Conservation (phyloP, 2,888 invertebrate genomes). For the Nemoura dubitans region DNA sequence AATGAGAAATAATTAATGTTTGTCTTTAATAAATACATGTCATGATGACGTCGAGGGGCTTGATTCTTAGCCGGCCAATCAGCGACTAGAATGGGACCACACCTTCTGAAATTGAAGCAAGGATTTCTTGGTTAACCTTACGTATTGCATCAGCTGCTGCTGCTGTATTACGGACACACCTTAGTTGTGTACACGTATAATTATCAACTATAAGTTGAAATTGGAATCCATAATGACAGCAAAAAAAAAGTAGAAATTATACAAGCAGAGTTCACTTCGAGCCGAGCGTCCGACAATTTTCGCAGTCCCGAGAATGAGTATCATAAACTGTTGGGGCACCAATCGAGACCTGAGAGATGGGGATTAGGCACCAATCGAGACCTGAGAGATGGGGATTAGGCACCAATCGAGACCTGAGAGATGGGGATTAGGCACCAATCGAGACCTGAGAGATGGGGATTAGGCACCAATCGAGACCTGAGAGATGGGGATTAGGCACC, state of each 20-base stretch:
- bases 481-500: too few relatives aligned
- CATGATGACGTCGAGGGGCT: neutral
- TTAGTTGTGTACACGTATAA: neutral
- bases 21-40: neutral
- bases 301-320: too few relatives aligned
- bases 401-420: too few relatives aligned
- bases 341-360: too few relatives aligned
- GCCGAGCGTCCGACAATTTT: too few relatives aligned
- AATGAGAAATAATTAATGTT: neutral
- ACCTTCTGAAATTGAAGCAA: slow-evolving; percentile 15
- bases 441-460: too few relatives aligned
- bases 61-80: neutral
- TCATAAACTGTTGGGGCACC: too few relatives aligned
- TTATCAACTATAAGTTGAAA: neutral
- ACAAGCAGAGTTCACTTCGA: too few relatives aligned
- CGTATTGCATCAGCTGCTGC: slow-evolving; percentile 25
- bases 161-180: neutral
- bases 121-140: slow-evolving; percentile 29
- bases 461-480: too few relatives aligned
- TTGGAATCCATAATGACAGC: neutral
- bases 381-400: too few relatives aligned
- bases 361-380: too few relatives aligned
- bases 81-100: neutral
- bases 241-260: neutral
- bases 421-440: too few relatives aligned